Evolutionary conservation across 2,888 invertebrate species (phyloP), one percentile per base, ranked within the genome.

Genomic region (Linyphia triangularis): DNA sequence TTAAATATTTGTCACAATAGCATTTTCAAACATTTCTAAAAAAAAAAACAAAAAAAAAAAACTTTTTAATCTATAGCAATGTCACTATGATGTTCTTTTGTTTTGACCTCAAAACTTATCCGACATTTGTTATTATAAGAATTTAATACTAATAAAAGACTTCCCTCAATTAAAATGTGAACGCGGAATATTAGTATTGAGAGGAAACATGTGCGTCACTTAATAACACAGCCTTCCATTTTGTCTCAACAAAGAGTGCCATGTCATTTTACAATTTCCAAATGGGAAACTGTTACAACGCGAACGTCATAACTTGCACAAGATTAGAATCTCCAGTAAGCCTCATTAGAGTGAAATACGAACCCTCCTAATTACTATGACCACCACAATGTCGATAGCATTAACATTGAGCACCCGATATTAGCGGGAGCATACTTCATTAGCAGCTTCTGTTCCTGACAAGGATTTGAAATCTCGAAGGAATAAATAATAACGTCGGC

Each of bases 321-420:
- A 84, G 83, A 73, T 67, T 75, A 59, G 57, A 75, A 69, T 85
- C 77, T 70, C 59, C 43, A 85, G 51, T 28, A 33, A 61, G 61
- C 10, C 70, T 85, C 78, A 78, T 85, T 85, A 85, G 70, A 85
- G 72, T 43, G 78, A 85, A 72, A 85, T 85, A 85, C 78, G 63
- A 79, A 70, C 30, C 51, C 43, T 51, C 63, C 78, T 85, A 85
- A 85, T 85, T 85, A 72, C 78, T 70, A 43, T 43, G 69, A 69
- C 77, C 59, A 85, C 70, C 85, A 78, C 85, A 79, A 85, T 78
- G 70, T 51, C 70, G 70, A 85, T 70, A 33, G 78, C 85, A 85
- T 61, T 78, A 79, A 70, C 85, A 72, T 72, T 70, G 63, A 72
- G 78, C 77, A 37, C 43, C 69, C 67, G 59, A 78, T 78, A 85